Percentiles rank a stretch among this genome's conserved stretches.
phyloP scores from a whole-genome alignment of 2,888 invertebrate species.

The Macropis europaea region DNA sequence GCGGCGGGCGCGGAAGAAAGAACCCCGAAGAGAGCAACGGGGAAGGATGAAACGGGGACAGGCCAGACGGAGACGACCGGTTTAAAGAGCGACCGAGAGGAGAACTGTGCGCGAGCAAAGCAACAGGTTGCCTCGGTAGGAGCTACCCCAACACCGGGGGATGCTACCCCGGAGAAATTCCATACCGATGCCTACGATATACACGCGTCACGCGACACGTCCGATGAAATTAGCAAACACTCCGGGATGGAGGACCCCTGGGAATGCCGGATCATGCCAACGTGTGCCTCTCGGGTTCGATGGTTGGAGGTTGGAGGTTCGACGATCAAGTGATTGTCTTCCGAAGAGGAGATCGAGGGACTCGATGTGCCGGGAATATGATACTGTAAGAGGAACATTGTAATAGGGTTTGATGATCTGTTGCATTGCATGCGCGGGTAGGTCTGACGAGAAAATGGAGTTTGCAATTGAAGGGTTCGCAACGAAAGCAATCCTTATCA shows the following conservation, averaged over 20 bases:
- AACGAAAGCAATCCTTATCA: no score
- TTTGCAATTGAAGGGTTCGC: no score
- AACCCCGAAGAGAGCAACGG: slow-evolving; percentile 31
- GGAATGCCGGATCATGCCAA: neutral
- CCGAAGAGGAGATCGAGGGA: no score
- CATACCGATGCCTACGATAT: slow-evolving; percentile 30
- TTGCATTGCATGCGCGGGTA: no score
- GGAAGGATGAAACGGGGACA: slow-evolving; percentile 15
- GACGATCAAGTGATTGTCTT: no score
- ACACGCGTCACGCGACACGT: slow-evolving; percentile 28
- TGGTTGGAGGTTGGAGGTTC: no score
- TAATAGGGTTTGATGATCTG: no score
- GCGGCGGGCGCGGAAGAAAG: slow-evolving; percentile 32
- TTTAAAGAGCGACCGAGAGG: slow-evolving; percentile 5
- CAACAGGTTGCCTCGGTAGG: slow-evolving; percentile 57
- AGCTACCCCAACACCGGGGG: slow-evolving; percentile 32
- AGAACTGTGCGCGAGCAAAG: neutral
- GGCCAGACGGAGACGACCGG: slow-evolving; percentile 22
- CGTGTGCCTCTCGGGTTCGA: no score
- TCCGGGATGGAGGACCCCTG: neutral
- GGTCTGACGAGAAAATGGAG: no score
- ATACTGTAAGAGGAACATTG: no score
- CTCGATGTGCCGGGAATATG: no score
- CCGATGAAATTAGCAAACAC: slow-evolving; percentile 43
- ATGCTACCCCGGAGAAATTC: slow-evolving; percentile 58